These are phyloP conservation scores for Cyprinodon variegatus DNA, from an alignment of 2,113 vertebrate genomes.

Conservation along the genomic window DNA sequence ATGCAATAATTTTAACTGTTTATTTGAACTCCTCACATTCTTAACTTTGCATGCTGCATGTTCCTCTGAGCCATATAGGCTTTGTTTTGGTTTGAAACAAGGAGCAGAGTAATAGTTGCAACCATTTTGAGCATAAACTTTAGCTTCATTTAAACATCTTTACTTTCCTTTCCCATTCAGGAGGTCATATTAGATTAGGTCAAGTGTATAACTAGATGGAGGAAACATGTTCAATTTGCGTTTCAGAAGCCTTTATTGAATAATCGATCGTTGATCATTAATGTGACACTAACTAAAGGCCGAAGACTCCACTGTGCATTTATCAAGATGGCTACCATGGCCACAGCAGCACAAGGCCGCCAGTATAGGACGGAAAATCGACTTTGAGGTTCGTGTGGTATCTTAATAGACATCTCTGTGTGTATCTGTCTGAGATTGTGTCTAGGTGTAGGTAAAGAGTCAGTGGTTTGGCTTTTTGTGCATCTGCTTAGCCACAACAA, in stretches of 20 bases:
- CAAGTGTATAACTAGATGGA: background rate
- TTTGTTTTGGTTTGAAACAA: background rate
- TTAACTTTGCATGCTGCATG: no score
- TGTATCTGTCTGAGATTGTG: background rate
- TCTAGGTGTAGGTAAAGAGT: constrained; percentile 14
- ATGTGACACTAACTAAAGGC: background rate
- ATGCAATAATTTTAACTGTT: background rate
- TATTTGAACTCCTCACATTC: no score
- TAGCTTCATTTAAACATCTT: no score
- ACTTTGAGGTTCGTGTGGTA: background rate
- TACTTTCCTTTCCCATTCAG: background rate
- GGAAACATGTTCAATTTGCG: background rate
- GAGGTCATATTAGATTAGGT: background rate
- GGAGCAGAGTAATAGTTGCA: background rate
- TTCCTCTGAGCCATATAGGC: background rate
- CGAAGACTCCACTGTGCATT: constrained; percentile 1
- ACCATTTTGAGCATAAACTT: background rate
- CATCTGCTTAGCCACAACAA: constrained; percentile 33
- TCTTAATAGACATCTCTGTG: no score
- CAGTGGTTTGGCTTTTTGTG: constrained; percentile 22
- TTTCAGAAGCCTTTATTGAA: background rate
- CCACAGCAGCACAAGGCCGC: background rate
- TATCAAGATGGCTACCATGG: constrained; percentile 15
- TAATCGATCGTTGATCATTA: constrained; percentile 11
- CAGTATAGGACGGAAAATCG: background rate